Evolutionary conservation across 2,113 vertebrate species (phyloP).

Genomic region (Varanus salvator): DNA sequence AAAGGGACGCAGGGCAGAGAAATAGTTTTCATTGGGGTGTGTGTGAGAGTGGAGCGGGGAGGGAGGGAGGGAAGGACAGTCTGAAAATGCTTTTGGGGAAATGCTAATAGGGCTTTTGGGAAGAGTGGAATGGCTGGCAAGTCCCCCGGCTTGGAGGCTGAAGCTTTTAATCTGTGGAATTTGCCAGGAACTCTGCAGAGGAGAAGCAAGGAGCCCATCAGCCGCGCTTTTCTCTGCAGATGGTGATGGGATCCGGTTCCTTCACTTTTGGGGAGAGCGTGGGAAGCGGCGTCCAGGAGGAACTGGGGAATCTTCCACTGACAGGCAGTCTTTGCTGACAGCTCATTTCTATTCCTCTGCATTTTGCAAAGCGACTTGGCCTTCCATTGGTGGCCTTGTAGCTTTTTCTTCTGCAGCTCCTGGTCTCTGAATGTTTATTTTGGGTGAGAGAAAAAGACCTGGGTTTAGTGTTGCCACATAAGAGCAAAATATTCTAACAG

Average conservation of each 20-base stretch:
- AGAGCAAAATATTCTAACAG: conserved; percentile 16
- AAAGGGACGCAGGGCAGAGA: background rate
- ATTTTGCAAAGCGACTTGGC: conserved; percentile 28
- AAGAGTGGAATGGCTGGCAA: background rate
- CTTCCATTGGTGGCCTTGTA: background rate
- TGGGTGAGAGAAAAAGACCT: background rate
- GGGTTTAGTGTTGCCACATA: background rate
- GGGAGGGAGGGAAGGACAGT: too few relatives aligned
- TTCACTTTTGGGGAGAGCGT: conserved; percentile 11
- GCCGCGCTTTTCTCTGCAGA: background rate
- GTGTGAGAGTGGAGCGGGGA: too few relatives aligned
- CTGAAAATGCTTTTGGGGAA: background rate
- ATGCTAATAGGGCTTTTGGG: background rate
- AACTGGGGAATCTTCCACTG: background rate
- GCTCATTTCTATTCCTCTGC: conserved; percentile 45
- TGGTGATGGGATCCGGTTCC: conserved; percentile 36
- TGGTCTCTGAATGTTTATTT: conserved; percentile 4
- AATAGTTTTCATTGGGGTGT: background rate
- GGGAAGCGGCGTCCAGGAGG: background rate
- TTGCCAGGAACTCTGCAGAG: conserved; percentile 26
- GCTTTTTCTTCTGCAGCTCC: rapidly evolving
- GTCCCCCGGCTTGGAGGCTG: conserved; percentile 11
- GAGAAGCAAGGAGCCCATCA: conserved; percentile 24
- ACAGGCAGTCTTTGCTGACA: conserved; percentile 48
- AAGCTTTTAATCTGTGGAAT: conserved; percentile 28